Evolutionary conservation across 2,888 invertebrate genomes (phyloP).

Genomic region (Biston betularia): DNA sequence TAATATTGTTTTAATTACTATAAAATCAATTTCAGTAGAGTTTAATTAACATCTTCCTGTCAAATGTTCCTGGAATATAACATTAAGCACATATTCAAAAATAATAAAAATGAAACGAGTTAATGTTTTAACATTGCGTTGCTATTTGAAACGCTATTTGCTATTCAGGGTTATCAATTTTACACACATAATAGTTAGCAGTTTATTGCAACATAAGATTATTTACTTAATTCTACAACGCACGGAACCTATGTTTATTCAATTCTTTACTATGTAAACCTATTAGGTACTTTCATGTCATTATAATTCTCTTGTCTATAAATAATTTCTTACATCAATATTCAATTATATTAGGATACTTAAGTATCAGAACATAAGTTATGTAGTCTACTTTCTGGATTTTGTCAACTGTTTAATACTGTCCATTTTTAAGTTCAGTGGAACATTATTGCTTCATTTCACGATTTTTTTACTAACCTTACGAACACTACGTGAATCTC

Average conservation of each 20-base stretch:
- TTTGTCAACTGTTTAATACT: slow-evolving; percentile 68
- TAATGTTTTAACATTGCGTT: background rate
- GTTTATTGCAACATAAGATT: slow-evolving; percentile 7
- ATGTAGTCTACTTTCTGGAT: slow-evolving; percentile 51
- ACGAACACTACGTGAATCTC: slow-evolving; percentile 54
- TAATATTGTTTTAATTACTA: background rate
- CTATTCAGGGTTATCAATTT: background rate
- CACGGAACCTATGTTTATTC: slow-evolving; percentile 7
- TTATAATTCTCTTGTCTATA: slow-evolving; percentile 18
- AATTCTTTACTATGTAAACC: slow-evolving; percentile 17
- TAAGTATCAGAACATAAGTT: slow-evolving; percentile 35
- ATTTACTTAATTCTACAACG: slow-evolving; percentile 1
- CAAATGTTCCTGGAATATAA: background rate
- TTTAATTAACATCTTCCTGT: slow-evolving; percentile 8
- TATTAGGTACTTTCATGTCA: slow-evolving; percentile 16
- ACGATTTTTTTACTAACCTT: slow-evolving; percentile 52
- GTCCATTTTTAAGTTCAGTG: slow-evolving; percentile 66
- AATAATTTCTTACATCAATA: slow-evolving; percentile 25
- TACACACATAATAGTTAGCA: slow-evolving; percentile 4
- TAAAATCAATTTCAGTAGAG: slow-evolving; percentile 8
- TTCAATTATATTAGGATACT: slow-evolving; percentile 6
- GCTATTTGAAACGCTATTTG: background rate
- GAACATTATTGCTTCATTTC: slow-evolving; percentile 78
- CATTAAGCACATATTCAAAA: too few species aligned
- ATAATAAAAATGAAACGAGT: background rate